Evolutionary conservation across 1,140 invertebrate species (phyloP).

Genomic region (Philotrypesis tridentata): DNA sequence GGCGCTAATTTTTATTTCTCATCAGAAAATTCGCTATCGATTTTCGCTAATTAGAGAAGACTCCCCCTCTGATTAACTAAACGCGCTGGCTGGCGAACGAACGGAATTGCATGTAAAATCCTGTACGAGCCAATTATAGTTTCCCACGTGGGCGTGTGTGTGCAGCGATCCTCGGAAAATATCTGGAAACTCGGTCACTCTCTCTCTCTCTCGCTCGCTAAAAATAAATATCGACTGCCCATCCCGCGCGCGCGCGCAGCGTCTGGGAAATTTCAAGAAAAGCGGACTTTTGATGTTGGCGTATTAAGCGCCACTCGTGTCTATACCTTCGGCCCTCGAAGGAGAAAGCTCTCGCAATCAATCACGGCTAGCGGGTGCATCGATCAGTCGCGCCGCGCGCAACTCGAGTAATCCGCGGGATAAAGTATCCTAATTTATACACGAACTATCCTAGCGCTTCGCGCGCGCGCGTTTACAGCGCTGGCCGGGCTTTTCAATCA

Average conservation of each 20-base stretch:
- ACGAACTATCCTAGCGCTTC: slow-evolving; percentile 5
- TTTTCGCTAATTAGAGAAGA: neutral
- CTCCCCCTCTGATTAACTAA: neutral
- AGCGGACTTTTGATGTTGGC: neutral
- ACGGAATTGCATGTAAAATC: neutral
- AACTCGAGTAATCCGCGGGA: neutral
- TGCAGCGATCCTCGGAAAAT: neutral
- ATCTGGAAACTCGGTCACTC: neutral
- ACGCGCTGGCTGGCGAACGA: neutral
- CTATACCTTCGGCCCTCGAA: no score
- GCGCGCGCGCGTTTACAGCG: neutral
- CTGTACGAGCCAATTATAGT: neutral
- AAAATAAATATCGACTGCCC: no score
- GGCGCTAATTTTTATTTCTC: neutral
- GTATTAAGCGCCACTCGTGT: neutral
- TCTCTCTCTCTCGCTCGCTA: no score
- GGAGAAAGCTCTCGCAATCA: neutral
- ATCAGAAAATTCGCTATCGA: neutral
- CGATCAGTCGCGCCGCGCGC: neutral
- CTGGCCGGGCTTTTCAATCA: neutral
- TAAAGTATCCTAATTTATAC: slow-evolving; percentile 15
- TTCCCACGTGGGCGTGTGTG: no score
- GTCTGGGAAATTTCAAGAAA: neutral
- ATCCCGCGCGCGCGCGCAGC: no score
- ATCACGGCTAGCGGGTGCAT: slow-evolving; percentile 23